These are phyloP conservation scores for Pharmacophagus antenor DNA, from an alignment of 2,888 invertebrate genomes.

Conservation along the genomic window DNA sequence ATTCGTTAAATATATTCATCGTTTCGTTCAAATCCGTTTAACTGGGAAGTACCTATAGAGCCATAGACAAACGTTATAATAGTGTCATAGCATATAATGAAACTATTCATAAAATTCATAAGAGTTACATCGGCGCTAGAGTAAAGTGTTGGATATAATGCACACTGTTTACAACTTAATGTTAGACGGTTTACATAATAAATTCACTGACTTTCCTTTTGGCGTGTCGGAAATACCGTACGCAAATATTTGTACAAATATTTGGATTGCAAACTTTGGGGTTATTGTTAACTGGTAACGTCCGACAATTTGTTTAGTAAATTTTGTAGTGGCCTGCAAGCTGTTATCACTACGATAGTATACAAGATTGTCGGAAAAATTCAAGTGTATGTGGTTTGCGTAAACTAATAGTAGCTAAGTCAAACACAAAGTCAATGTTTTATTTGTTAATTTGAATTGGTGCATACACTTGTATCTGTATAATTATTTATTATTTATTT, in stretches of 20 bases:
- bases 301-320: slow-evolving; percentile 23
- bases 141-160: background rate
- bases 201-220: background rate
- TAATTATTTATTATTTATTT: no score
- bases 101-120: no score
- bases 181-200: slow-evolving; percentile 10
- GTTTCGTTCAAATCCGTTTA: no score
- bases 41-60: no score
- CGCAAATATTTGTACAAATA: slow-evolving; percentile 24
- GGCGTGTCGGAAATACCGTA: slow-evolving; percentile 17
- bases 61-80: no score
- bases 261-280: slow-evolving; percentile 7
- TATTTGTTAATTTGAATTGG: no score
- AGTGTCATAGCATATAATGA: no score
- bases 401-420: background rate
- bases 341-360: no score
- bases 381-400: background rate
- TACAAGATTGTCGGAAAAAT: background rate
- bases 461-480: no score
- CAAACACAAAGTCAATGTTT: no score
- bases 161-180: background rate
- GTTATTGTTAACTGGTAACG: slow-evolving; percentile 12
- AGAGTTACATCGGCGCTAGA: background rate
- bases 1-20: background rate
- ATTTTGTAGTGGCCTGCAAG: slow-evolving; percentile 6